These are phyloP conservation scores for Thryonomys swinderianus DNA, from an alignment of 2,113 vertebrate genomes.

Conservation along the genomic window DNA sequence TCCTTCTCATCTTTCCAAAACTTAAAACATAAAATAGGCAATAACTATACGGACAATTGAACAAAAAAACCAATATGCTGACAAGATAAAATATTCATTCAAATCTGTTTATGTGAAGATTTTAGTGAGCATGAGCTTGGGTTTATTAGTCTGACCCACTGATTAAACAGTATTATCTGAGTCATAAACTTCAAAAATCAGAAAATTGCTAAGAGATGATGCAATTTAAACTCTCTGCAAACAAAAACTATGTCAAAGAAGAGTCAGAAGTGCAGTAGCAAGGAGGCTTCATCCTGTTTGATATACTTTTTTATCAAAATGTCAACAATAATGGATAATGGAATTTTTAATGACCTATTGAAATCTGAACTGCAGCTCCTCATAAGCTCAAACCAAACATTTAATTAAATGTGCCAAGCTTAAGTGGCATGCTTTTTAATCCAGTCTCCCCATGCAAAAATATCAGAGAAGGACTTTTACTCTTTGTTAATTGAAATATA, in stretches of 20 bases:
- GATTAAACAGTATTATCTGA: constrained; percentile 66
- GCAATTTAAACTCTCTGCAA: constrained; percentile 48
- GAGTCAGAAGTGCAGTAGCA: not conserved
- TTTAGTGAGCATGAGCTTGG: not conserved
- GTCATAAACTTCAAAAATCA: constrained; percentile 63
- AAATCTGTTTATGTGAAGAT: constrained; percentile 37
- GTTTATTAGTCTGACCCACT: constrained; percentile 56
- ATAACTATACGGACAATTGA: constrained; percentile 35
- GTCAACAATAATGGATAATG: constrained; percentile 50
- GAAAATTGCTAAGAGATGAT: constrained; percentile 10
- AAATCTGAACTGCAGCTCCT: constrained; percentile 38
- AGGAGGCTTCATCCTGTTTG: not conserved
- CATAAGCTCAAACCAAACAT: constrained; percentile 61
- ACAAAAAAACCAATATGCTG: constrained; percentile 23
- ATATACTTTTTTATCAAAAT: constrained; percentile 30
- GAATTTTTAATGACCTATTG: constrained; percentile 66
- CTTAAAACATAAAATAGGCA: constrained; percentile 39
- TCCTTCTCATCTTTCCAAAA: not conserved
- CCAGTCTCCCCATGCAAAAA: constrained; percentile 40
- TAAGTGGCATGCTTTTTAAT: constrained; percentile 61
- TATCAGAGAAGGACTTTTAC: constrained; percentile 44
- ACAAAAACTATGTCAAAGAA: constrained; percentile 26
- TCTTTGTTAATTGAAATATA: constrained; percentile 43
- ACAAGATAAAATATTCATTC: constrained; percentile 36
- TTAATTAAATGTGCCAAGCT: constrained; percentile 68